Percentiles rank a stretch among this genome's conserved stretches.
These are phyloP conservation scores for Petrocephalus sullivani DNA, from an alignment of 2,797 vertebrate species.

Conservation along the genomic window DNA sequence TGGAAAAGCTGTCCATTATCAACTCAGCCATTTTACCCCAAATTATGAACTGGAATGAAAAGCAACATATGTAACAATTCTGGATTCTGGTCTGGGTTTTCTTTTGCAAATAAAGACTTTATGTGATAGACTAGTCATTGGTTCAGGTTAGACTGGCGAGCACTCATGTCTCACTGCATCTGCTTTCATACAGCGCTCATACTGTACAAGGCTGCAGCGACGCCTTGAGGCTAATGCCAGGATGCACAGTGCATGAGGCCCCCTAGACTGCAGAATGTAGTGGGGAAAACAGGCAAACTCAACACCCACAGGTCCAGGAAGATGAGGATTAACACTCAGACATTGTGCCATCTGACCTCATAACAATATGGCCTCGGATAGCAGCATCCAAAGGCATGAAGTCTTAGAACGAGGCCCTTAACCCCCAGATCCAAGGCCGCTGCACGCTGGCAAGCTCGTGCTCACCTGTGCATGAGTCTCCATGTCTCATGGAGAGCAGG, in stretches of 20 bases:
- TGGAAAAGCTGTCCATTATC: neutral
- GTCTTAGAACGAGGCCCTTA: neutral
- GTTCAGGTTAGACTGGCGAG: neutral
- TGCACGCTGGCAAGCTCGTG: neutral
- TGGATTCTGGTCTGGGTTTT: no score
- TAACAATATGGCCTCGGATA: neutral
- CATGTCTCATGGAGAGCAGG: neutral
- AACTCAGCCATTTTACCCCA: neutral
- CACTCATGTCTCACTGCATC: neutral
- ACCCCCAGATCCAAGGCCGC: neutral
- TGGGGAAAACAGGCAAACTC: neutral
- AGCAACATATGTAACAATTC: no score
- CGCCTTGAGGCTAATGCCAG: neutral
- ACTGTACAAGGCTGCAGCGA: neutral
- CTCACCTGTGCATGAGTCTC: neutral
- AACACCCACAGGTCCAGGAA: neutral
- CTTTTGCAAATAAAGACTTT: neutral
- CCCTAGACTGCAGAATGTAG: neutral
- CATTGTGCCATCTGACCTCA: neutral
- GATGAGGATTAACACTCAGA: neutral
- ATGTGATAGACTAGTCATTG: no score
- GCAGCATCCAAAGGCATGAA: neutral
- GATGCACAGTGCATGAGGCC: neutral
- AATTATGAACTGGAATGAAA: neutral
- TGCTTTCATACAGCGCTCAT: neutral